A percentile compares a stretch with the other conserved stretches of the same genome.
These are phyloP conservation scores for Drosophila pallidifrons DNA, from an alignment of 1,140 invertebrate genomes.

Conservation along the genomic window DNA sequence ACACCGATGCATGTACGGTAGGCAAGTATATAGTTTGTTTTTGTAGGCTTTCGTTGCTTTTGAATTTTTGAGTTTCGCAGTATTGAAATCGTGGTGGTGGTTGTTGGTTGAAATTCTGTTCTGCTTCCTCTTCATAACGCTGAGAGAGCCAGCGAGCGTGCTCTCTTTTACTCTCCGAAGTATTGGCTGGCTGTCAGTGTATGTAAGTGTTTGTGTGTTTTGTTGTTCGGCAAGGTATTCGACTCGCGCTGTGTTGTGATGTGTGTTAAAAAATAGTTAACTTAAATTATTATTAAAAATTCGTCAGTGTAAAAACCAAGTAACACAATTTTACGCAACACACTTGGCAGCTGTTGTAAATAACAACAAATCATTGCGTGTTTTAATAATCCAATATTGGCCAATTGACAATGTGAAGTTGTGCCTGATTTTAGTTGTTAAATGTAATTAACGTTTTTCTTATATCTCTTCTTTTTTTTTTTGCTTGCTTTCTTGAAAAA, in stretches of 20 bases:
- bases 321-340: constrained; percentile 35
- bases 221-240: constrained; percentile 55
- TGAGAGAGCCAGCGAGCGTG: constrained; percentile 23
- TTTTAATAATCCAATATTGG: constrained; percentile 20
- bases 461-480: constrained; percentile 40
- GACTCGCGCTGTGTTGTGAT: constrained; percentile 44
- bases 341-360: neutral
- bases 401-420: constrained; percentile 37
- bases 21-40: constrained; percentile 64
- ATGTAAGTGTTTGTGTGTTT: constrained; percentile 38
- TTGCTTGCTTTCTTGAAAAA: constrained; percentile 61
- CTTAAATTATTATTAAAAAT: constrained; percentile 63
- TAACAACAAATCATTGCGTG: neutral
- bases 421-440: constrained; percentile 39
- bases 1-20: constrained; percentile 19
- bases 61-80: constrained; percentile 73
- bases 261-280: constrained; percentile 70
- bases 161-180: constrained; percentile 45
- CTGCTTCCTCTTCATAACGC: constrained; percentile 43
- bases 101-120: constrained; percentile 65
- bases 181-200: constrained; percentile 13
- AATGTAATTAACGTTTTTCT: constrained; percentile 56
- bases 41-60: constrained; percentile 79
- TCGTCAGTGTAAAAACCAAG: constrained; percentile 42
- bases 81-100: constrained; percentile 76